phyloP scores from a whole-genome alignment of 2,113 vertebrate genomes.

The Mesocricetus auratus region DNA sequence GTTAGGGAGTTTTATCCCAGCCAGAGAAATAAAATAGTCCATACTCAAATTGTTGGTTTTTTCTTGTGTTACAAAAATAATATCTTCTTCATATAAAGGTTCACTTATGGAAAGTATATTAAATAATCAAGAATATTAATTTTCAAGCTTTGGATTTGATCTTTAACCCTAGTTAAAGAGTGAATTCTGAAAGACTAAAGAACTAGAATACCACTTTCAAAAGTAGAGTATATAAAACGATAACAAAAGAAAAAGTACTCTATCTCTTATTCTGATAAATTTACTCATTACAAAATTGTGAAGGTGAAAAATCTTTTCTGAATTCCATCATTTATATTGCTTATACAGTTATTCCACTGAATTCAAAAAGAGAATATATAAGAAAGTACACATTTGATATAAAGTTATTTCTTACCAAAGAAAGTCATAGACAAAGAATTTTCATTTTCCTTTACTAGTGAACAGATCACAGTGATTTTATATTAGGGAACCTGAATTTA shows the following conservation, averaged over 20 bases:
- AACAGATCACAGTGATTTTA: constrained; percentile 48
- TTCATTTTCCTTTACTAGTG: constrained; percentile 16
- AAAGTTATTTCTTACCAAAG: not conserved
- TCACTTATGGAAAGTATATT: not conserved
- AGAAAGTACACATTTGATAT: not conserved
- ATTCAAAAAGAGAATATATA: not conserved
- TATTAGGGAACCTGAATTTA: constrained; percentile 60
- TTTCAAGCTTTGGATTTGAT: not conserved
- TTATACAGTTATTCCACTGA: not conserved
- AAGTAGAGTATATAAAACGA: not conserved
- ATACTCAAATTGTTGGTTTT: not conserved
- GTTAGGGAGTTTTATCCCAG: not conserved
- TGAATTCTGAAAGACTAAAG: not conserved
- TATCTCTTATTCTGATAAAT: constrained; percentile 22
- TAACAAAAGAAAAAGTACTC: not conserved
- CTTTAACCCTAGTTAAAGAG: not conserved
- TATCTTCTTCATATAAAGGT: not conserved
- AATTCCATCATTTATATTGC: constrained; percentile 1
- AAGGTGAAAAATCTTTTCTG: not conserved
- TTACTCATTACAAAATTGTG: constrained; percentile 3
- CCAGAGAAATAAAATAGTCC: not conserved
- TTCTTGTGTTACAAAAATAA: not conserved
- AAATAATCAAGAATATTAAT: not conserved
- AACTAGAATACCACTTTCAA: not conserved
- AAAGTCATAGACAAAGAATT: not conserved